These are phyloP conservation scores for Platygyra sinensis DNA, from an alignment of 64 coral and sea anemone genomes.

Conservation along the genomic window DNA sequence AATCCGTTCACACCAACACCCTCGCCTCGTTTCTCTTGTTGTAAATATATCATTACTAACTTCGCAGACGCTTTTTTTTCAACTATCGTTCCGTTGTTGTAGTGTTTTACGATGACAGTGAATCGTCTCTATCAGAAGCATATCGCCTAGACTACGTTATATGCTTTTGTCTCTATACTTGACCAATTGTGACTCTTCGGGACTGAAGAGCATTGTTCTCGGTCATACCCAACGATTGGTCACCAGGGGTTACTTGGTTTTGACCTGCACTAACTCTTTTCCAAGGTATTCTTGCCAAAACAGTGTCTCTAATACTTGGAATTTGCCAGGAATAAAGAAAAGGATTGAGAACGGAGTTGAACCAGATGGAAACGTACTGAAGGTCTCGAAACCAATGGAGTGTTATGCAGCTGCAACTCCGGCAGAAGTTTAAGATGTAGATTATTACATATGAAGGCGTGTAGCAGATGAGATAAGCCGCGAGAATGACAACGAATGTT, in stretches of 20 bases:
- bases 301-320: constrained; percentile 22
- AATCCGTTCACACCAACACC: too few relatives aligned
- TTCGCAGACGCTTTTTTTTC: too few relatives aligned
- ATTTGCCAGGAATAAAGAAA: constrained; percentile 67
- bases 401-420: constrained; percentile 62
- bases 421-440: constrained; percentile 92
- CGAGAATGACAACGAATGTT: constrained; percentile 64
- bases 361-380: constrained; percentile 76
- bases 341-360: constrained; percentile 73
- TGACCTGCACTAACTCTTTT: not conserved
- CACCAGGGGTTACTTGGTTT: not conserved
- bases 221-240: too few relatives aligned
- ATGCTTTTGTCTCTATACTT: too few relatives aligned
- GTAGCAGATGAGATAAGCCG: constrained; percentile 66
- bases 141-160: too few relatives aligned
- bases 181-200: too few relatives aligned
- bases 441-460: constrained; percentile 72
- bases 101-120: too few relatives aligned
- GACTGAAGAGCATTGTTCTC: too few relatives aligned
- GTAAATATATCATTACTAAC: too few relatives aligned
- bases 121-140: too few relatives aligned
- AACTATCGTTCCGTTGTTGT: too few relatives aligned
- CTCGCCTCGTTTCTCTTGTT: too few relatives aligned
- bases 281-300: not conserved
- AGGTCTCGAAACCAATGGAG: constrained; percentile 93